phyloP scores from a whole-genome alignment of 2,888 invertebrate genomes.

The Sinodicranocentrus sp. region DNA sequence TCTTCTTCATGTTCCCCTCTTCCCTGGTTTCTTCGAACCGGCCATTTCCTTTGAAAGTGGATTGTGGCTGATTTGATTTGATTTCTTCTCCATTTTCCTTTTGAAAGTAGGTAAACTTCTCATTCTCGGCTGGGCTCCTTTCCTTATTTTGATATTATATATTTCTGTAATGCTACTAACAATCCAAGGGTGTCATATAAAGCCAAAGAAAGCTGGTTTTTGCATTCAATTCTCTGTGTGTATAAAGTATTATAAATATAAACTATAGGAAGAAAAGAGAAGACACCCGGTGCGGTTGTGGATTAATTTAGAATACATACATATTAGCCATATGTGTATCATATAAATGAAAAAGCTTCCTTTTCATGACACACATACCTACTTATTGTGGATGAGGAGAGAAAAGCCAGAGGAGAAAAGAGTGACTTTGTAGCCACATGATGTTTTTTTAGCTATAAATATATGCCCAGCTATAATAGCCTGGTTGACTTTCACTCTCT shows the following conservation, averaged over 20 bases:
- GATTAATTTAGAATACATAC: conserved; percentile 45
- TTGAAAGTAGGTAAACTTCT: conserved; percentile 15
- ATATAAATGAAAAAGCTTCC: too few species aligned
- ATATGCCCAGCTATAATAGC: too few species aligned
- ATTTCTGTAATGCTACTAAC: too few species aligned
- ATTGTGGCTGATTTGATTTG: conserved; percentile 40
- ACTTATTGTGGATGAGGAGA: too few species aligned
- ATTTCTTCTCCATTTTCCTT: conserved; percentile 22
- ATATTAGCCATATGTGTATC: background rate
- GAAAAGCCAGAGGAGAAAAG: too few species aligned
- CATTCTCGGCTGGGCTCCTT: background rate
- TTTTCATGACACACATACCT: too few species aligned
- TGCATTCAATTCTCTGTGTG: background rate
- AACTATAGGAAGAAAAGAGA: background rate
- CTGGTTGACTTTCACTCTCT: too few species aligned
- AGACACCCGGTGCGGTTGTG: conserved; percentile 57
- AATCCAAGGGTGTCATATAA: conserved; percentile 1
- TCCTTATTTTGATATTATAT: background rate
- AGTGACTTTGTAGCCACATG: too few species aligned
- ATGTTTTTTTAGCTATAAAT: too few species aligned
- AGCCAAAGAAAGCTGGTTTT: conserved; percentile 13
- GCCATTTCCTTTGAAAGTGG: conserved; percentile 26
- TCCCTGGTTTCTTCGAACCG: conserved; percentile 16
- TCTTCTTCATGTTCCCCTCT: background rate
- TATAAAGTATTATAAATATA: background rate